phyloP scores from a whole-genome alignment of 2,888 invertebrate species.

The Ypsolopha scabrella region DNA sequence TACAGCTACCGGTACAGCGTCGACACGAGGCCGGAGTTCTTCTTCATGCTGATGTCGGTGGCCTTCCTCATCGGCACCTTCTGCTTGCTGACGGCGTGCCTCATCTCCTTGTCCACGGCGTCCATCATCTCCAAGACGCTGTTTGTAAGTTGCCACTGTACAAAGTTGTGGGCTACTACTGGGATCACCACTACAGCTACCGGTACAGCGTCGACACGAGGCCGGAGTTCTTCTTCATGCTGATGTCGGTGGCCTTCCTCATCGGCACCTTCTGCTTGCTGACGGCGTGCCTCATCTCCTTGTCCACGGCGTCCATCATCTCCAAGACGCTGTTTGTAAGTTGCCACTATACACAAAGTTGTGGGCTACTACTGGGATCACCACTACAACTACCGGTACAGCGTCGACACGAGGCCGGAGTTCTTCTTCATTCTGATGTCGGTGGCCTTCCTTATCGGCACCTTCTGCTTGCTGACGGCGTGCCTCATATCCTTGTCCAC shows the following conservation, averaged over 20 bases:
- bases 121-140: conserved; percentile 86
- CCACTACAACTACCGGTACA: conserved; percentile 31
- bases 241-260: conserved; percentile 82
- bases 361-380: conserved; percentile 20
- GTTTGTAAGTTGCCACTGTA: conserved; percentile 72
- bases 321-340: conserved; percentile 85
- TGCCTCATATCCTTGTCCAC: conserved; percentile 84
- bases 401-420: conserved; percentile 52
- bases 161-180: conserved; percentile 4
- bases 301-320: conserved; percentile 85
- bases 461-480: conserved; percentile 79
- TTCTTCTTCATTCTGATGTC: conserved; percentile 81
- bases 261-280: conserved; percentile 83
- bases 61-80: conserved; percentile 86
- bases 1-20: conserved; percentile 33
- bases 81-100: conserved; percentile 77
- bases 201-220: conserved; percentile 34
- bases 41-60: conserved; percentile 80
- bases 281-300: conserved; percentile 79
- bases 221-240: conserved; percentile 77
- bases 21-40: conserved; percentile 67
- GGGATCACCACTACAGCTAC: conserved; percentile 31
- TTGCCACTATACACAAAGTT: conserved; percentile 21
- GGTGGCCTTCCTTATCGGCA: conserved; percentile 83
- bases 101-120: conserved; percentile 85